Base-by-base conservation (phyloP, 2,113 vertebrate genomes). In the Datnioides undecimradiatus region DNA sequence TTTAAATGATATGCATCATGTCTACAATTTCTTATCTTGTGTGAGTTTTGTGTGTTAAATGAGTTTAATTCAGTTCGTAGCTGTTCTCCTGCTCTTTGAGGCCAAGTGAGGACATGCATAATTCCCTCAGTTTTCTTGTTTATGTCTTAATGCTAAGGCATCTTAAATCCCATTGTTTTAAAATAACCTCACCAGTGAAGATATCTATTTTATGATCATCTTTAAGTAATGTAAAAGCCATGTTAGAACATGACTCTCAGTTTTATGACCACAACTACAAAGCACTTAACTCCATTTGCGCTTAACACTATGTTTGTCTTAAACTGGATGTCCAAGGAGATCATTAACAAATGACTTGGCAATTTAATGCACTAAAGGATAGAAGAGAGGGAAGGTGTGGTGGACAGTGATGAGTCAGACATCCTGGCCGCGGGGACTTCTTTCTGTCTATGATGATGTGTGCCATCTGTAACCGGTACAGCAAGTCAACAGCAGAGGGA, bases 401-500 rank as follows among this genome's bases (percentile, higher is more conserved):
- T 64, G 48, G 25, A 71, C 41, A 38, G 23, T 62, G 70, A 54
- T 70, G 63, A 75, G 25, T 83, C n/a, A 69, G 25, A n/a, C 45
- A 68, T 21, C 31, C 23, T 74, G 58, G 21, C 59, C 38, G 29
- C 34, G 57, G 58, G 25, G 49, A n/a, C 45, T 57, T 80, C 1
- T 60, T 80, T 54, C 54, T 41, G 27, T 62, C 85, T 64, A 58
- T 86, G 60, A 58, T 86, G 60, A 64, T 83, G 33, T 92, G 85
- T 8, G 57, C 73, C 6, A 88, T 88, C n/a, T 83, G 62, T 45
- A 82, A 73, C 62, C 69, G 82, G 88, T 93, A 85, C 92, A 92
- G 81, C 68, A 89, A 73, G 17, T 85, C 82, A 84, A 66, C 87
- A 79, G 34, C 85, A 41, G 92, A 91, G 87, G 84, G 79, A 82